Percentiles rank a stretch among this genome's conserved stretches.
Conservation (phyloP, 2,113 vertebrate genomes). For the Glaucomys volans region DNA sequence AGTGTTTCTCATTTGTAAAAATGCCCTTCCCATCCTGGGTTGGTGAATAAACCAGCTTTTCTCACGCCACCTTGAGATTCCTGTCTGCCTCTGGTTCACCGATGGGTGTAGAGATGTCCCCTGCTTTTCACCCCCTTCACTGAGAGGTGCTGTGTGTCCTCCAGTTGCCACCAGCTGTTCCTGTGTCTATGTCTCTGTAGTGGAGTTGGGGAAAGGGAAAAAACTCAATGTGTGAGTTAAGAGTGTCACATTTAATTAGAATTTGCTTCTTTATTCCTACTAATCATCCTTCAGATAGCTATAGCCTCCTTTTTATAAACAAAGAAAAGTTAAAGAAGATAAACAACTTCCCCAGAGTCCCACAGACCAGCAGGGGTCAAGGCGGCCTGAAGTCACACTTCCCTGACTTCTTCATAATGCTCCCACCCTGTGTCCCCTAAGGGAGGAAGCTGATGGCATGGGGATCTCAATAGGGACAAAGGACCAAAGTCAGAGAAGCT, state of each 20-base stretch:
- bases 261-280: background rate
- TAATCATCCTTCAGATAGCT: background rate
- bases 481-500: background rate
- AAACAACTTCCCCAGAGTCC: background rate
- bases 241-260: background rate
- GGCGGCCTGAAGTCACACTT: background rate
- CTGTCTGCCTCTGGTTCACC: background rate
- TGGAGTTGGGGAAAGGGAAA: background rate
- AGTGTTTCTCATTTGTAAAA: background rate
- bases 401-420: background rate
- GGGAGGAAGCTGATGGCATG: background rate
- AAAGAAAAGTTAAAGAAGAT: background rate
- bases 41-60: background rate
- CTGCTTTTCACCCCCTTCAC: no score
- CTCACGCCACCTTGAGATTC: background rate
- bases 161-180: no score
- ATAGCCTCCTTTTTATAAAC: background rate
- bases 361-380: background rate
- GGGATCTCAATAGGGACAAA: no score
- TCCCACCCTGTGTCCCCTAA: background rate
- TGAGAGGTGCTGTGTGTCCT: background rate
- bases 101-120: background rate
- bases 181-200: no score
- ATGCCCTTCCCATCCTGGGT: background rate
- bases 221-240: background rate